Conservation (phyloP, 2,888 invertebrate genomes). For the Philonicus albiceps region DNA sequence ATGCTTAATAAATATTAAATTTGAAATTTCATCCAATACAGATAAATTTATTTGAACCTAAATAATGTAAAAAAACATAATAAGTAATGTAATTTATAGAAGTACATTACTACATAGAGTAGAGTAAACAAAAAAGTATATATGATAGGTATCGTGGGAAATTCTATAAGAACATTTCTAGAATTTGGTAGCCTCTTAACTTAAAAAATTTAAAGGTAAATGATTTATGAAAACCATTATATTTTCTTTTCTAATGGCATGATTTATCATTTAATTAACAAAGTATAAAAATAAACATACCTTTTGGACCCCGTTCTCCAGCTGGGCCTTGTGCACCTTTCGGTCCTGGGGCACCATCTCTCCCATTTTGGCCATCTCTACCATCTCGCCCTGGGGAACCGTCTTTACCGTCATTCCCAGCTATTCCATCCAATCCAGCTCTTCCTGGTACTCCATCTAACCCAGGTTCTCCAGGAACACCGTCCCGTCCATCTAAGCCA, state of each 20-base stretch:
- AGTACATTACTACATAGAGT: no score
- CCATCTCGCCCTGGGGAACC: conserved; percentile 67
- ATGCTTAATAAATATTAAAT: no score
- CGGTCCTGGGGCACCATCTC: conserved; percentile 68
- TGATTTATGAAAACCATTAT: no score
- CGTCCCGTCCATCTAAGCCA: conserved; percentile 86
- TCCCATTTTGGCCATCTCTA: conserved; percentile 75
- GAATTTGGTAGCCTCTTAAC: no score
- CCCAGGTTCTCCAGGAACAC: conserved; percentile 90
- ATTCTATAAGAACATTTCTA: no score
- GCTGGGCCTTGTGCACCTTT: conserved; percentile 75
- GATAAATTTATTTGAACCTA: no score
- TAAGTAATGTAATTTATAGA: no score
- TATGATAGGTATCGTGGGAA: no score
- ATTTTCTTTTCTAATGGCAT: not conserved
- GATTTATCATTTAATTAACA: not conserved
- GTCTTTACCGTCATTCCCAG: conserved; percentile 78
- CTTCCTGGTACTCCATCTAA: conserved; percentile 66
- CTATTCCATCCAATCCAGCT: conserved; percentile 78
- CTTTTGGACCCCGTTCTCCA: conserved; percentile 77
- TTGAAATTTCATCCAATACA: no score
- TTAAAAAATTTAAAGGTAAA: no score
- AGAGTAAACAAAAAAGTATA: no score
- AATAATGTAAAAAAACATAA: no score
- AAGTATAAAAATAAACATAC: conserved; percentile 57